Percentiles rank a stretch among this genome's conserved stretches.
Evolutionary conservation across 2,113 vertebrate species (phyloP).

Genomic region (Mixornis gularis): DNA sequence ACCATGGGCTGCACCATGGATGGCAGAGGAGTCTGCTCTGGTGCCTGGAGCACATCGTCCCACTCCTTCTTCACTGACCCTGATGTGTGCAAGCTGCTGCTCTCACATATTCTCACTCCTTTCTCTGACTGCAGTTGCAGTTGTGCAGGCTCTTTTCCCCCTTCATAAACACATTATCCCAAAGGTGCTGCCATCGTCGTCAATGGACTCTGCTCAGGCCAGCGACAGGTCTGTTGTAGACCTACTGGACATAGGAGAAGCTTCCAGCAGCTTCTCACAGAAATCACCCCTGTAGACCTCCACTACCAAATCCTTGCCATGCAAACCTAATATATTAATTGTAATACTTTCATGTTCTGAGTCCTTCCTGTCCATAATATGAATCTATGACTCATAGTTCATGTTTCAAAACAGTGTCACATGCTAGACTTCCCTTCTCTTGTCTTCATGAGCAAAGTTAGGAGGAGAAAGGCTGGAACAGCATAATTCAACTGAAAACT

Average conservation of each 20-base stretch:
- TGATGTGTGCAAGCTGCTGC: background rate
- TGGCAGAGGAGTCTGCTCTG: background rate
- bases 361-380: conserved; percentile 3
- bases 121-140: background rate
- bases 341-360: background rate
- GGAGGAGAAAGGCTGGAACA: background rate
- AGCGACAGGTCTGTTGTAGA: accelerated
- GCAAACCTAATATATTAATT: background rate
- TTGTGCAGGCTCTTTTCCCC: background rate
- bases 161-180: background rate
- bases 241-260: background rate
- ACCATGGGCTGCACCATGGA: background rate
- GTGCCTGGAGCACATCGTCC: background rate
- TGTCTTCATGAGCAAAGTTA: background rate
- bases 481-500: conserved; percentile 19
- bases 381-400: conserved; percentile 38
- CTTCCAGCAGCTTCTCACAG: background rate
- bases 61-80: background rate
- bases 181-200: accelerated
- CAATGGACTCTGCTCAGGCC: background rate
- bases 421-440: conserved; percentile 49
- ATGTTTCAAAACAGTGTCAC: conserved; percentile 53
- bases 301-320: background rate
- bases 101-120: background rate
- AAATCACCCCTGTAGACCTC: background rate